Base-by-base conservation (phyloP, 2,113 vertebrate genomes). In the Struthidea cinerea region DNA sequence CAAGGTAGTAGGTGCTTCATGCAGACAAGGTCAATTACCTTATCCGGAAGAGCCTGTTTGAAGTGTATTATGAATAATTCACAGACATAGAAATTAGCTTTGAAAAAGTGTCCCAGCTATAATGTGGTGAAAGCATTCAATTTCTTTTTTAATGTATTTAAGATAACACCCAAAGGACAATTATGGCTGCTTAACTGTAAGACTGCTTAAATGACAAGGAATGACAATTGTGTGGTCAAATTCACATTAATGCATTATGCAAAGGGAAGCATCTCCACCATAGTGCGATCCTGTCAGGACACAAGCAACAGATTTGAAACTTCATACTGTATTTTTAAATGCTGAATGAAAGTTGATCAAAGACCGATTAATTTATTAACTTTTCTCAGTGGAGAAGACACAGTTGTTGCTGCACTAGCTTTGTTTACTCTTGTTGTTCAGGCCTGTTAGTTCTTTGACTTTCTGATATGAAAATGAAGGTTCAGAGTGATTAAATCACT, bases 21-120 rank as follows among this genome's bases (percentile, higher is more conserved):
- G 73, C 82, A 96, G 97, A 95, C 96, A 97, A 98, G 97, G 98
- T 98, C 97, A 98, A 97, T 97, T 97, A 97, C 93, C 95, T 97
- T 97, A 97, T 91, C 85, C 71, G 57, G 93, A 96, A 96, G 94
- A 97, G 93, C 90, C 90, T 87, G 64, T 94, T 96, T 97, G 95
- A 97, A 98, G 96, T 96, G 87, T 93, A 90, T 97, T 97, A 98
- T 97, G 95, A 98, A 97, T 98, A 97, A 98, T 98, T 98, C 96
- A 97, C 94, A 85, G 92, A 88, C 50, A 61, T 41, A 96, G 96
- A 98, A 97, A 91, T 97, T 97, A 97, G 90, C 75, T 97, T 73
- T 97, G 96, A 97, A 96, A 97, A 94, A 87, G 90, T 92, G 82
- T 93, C 97, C 92, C 93, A 91, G 91, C 94, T 97, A 97, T 97